Conservation (phyloP, 2,113 vertebrate genomes). For the Coregonus clupeaformis region DNA sequence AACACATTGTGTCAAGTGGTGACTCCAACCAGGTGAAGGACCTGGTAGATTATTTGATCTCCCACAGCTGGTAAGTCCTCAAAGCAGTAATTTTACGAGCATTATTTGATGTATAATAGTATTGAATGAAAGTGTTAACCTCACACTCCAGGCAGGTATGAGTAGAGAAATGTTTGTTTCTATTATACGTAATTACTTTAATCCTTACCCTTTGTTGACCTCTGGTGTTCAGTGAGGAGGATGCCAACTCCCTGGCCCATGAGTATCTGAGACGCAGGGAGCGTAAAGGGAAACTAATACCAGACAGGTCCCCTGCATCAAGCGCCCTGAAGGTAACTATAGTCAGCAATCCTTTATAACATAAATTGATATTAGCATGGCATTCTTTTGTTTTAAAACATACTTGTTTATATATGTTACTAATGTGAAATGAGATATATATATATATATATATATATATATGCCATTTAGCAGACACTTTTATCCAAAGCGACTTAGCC, state of each 20-base stretch:
- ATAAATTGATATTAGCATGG: background rate
- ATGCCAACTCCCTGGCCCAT: conserved; percentile 74
- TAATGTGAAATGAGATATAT: background rate
- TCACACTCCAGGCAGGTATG: background rate
- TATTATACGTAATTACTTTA: background rate
- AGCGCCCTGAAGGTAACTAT: conserved; percentile 77
- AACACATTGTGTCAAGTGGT: conserved; percentile 66
- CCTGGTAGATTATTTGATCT: conserved; percentile 78
- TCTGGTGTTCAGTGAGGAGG: conserved; percentile 72
- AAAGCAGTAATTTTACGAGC: background rate
- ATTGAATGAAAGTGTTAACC: background rate
- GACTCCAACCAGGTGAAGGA: conserved; percentile 68
- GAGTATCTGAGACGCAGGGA: conserved; percentile 74
- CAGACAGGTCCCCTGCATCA: conserved; percentile 41
- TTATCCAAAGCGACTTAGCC: too few relatives aligned
- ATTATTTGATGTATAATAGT: background rate
- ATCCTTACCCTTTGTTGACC: background rate
- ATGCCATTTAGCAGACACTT: too few relatives aligned
- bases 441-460: too few relatives aligned
- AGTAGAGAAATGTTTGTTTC: too few relatives aligned
- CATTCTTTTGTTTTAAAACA: background rate
- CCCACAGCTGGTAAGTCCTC: conserved; percentile 76
- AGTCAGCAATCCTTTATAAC: background rate
- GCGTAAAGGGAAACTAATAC: conserved; percentile 56
- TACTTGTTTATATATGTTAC: background rate